Percentiles rank a stretch among this genome's conserved stretches.
phyloP scores from a whole-genome alignment of 2,113 vertebrate species.

The Rhinichthys klamathensis region DNA sequence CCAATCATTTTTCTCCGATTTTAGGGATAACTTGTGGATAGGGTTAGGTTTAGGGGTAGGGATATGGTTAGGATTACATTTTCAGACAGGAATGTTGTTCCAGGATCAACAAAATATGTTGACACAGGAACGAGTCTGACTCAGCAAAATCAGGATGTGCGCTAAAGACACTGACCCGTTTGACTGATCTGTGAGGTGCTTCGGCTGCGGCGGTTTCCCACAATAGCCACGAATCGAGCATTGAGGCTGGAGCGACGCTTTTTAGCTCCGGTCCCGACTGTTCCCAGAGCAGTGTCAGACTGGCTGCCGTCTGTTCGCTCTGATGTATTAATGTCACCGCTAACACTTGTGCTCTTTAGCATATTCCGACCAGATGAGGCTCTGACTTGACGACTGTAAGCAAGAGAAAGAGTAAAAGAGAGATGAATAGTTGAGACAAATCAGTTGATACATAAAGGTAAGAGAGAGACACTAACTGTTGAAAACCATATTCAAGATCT shows the following conservation, averaged over 20 bases:
- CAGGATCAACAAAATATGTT: no score
- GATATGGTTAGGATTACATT: no score
- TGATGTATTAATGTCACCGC: conserved; percentile 92
- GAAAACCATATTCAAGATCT: neutral
- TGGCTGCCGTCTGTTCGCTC: conserved; percentile 97
- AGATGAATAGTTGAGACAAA: neutral
- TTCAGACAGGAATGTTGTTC: no score
- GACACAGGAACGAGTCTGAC: no score
- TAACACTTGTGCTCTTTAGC: conserved; percentile 96
- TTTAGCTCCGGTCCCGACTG: conserved; percentile 87
- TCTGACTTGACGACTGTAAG: conserved; percentile 86
- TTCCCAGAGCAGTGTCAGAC: conserved; percentile 95
- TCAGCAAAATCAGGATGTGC: no score
- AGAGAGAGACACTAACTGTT: conserved; percentile 21
- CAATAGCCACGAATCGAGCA: conserved; percentile 95
- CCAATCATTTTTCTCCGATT: no score
- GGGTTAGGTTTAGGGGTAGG: no score
- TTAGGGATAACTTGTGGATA: no score
- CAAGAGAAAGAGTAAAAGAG: neutral
- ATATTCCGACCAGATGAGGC: conserved; percentile 87
- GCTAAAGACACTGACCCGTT: conserved; percentile 82
- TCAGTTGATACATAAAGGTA: neutral
- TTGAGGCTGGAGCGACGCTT: conserved; percentile 95
- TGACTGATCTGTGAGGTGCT: conserved; percentile 97
- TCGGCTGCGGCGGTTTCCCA: conserved; percentile 86